phyloP scores from a whole-genome alignment of 2,888 invertebrate genomes.

The Rhodophaea formosa region DNA sequence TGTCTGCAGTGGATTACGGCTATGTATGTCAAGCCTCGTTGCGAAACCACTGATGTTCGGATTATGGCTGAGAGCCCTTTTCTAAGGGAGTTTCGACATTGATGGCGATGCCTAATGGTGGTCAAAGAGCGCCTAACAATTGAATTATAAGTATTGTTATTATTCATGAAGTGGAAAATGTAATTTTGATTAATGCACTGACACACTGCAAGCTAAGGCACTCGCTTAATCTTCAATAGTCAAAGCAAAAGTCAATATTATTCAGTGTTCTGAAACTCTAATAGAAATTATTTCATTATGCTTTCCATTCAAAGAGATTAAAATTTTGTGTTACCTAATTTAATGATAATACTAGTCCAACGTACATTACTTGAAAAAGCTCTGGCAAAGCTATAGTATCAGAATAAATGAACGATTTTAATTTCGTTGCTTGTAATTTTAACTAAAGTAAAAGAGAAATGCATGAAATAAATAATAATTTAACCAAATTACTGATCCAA shows the following conservation, averaged over 20 bases:
- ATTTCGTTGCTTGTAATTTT: neutral
- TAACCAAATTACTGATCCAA: no score
- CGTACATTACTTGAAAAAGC: no score
- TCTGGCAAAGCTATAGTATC: no score
- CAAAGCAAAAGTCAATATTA: no score
- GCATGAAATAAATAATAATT: no score
- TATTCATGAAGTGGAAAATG: neutral
- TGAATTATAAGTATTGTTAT: constrained; percentile 1
- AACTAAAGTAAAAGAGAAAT: no score
- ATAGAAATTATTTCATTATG: no score
- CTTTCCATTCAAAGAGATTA: no score
- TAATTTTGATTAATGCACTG: neutral
- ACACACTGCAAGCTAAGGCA: neutral
- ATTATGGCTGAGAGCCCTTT: constrained; percentile 68
- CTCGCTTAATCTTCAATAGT: no score
- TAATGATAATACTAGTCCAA: no score
- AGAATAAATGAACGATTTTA: neutral
- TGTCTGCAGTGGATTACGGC: constrained; percentile 50
- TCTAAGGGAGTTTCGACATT: constrained; percentile 53
- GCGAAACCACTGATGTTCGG: constrained; percentile 56
- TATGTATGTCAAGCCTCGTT: constrained; percentile 75
- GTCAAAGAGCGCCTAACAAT: constrained; percentile 9
- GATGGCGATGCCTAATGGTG: constrained; percentile 11
- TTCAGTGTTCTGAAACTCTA: no score
- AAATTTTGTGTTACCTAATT: no score